A percentile compares a stretch with the other conserved stretches of the same genome.
These are phyloP conservation scores for Drosophila teissieri DNA, from an alignment of 1,140 invertebrate species.

Conservation along the genomic window DNA sequence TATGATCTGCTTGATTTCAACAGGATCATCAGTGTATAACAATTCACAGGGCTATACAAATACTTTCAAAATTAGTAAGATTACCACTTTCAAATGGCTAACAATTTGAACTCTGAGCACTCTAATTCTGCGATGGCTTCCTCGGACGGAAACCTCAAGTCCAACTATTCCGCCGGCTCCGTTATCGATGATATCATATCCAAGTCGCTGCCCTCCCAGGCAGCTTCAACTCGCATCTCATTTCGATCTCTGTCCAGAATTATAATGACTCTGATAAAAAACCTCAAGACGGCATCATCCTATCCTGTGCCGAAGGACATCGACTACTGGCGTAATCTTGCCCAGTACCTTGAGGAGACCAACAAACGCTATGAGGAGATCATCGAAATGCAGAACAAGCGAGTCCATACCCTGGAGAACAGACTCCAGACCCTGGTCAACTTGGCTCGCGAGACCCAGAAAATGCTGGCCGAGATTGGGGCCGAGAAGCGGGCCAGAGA, in stretches of 20 bases:
- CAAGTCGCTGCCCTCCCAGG: neutral
- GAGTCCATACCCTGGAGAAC: slow-evolving; percentile 42
- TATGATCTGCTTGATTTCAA: neutral
- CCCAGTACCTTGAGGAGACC: slow-evolving; percentile 21
- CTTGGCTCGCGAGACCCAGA: slow-evolving; percentile 54
- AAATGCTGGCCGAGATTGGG: slow-evolving; percentile 41
- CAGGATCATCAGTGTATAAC: neutral
- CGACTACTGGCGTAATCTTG: slow-evolving; percentile 55
- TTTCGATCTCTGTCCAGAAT: slow-evolving; percentile 34
- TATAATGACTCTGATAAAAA: slow-evolving; percentile 21
- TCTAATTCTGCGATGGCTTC: neutral
- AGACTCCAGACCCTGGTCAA: slow-evolving; percentile 33
- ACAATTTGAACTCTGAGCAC: neutral
- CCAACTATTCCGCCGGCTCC: neutral
- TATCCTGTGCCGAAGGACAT: neutral
- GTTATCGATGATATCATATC: slow-evolving; percentile 17
- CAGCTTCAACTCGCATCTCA: slow-evolving; percentile 1
- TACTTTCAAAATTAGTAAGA: slow-evolving; percentile 22
- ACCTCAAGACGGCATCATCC: neutral
- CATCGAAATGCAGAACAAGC: slow-evolving; percentile 38
- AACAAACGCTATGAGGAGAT: slow-evolving; percentile 29
- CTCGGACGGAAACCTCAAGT: neutral
- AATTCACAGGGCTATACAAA: slow-evolving; percentile 7
- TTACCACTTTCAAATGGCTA: slow-evolving; percentile 11
- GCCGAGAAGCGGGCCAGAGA: slow-evolving; percentile 6